Conservation (phyloP, 1,140 invertebrate genomes). For the Neodiprion fabricii region DNA sequence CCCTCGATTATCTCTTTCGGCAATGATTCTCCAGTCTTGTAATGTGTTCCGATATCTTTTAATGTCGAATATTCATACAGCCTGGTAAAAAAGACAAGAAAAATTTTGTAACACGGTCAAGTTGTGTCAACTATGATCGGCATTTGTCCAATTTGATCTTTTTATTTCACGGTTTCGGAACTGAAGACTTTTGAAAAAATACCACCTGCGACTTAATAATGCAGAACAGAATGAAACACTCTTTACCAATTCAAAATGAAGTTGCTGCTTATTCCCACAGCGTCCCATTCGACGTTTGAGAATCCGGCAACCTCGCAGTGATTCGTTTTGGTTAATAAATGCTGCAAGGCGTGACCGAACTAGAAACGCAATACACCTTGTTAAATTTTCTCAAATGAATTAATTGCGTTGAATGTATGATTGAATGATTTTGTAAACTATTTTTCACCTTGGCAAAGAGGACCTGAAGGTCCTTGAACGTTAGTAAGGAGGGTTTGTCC, state of each 20-base stretch:
- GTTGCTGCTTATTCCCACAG: constrained; percentile 77
- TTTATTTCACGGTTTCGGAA: not conserved
- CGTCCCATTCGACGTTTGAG: constrained; percentile 91
- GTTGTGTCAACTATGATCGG: too few relatives aligned
- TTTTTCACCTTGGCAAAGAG: constrained; percentile 76
- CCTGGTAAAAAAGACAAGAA: constrained; percentile 36
- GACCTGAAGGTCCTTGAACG: constrained; percentile 75
- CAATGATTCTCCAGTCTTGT: constrained; percentile 74
- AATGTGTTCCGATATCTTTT: constrained; percentile 75
- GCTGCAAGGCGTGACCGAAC: constrained; percentile 85
- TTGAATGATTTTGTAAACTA: constrained; percentile 18
- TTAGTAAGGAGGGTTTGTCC: constrained; percentile 74
- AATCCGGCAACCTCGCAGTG: constrained; percentile 85
- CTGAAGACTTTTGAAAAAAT: constrained; percentile 1
- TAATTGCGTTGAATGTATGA: not conserved
- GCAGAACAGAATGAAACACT: constrained; percentile 10
- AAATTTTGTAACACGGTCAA: not conserved
- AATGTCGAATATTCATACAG: constrained; percentile 76
- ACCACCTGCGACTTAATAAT: not conserved
- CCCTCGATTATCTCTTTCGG: constrained; percentile 70
- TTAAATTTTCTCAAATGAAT: not conserved
- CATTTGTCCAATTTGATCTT: too few relatives aligned
- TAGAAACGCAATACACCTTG: constrained; percentile 43
- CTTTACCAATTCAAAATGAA: constrained; percentile 81
- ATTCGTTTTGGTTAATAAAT: constrained; percentile 78